A percentile compares a stretch with the other conserved stretches of the same genome.
Conservation (phyloP, 2,797 vertebrate genomes). For the Sphaeramia orbicularis region DNA sequence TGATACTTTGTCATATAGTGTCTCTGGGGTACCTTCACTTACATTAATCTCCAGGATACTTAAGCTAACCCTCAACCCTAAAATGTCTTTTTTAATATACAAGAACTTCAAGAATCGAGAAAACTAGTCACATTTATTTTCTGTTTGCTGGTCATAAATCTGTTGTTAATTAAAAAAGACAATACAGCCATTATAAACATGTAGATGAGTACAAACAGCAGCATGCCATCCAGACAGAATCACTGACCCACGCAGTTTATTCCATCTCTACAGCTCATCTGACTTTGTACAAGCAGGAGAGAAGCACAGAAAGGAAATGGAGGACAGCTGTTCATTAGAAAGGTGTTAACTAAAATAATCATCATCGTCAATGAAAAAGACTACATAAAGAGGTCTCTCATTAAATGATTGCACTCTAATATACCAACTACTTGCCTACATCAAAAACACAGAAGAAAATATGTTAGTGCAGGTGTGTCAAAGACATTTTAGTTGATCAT, state of each 20-base stretch:
- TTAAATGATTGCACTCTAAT: no score
- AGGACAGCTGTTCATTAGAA: conserved; percentile 71
- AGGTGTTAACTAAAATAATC: conserved; percentile 74
- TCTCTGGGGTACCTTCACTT: no score
- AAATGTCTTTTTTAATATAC: no score
- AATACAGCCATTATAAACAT: conserved; percentile 65
- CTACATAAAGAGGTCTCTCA: no score
- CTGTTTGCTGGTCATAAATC: conserved; percentile 49
- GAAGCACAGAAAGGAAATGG: conserved; percentile 20
- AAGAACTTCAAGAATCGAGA: no score
- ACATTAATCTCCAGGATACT: no score
- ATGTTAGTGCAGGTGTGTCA: no score
- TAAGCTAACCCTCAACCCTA: no score
- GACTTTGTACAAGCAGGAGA: conserved; percentile 6
- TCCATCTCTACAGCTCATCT: conserved; percentile 23
- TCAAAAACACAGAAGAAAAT: no score
- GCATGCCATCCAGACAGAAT: conserved; percentile 52
- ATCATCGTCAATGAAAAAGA: conserved; percentile 56
- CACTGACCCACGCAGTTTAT: conserved; percentile 62
- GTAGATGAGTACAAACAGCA: conserved; percentile 42
- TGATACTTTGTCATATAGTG: no score
- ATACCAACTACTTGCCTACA: no score
- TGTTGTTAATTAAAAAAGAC: conserved; percentile 67
- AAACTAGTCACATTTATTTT: background rate
- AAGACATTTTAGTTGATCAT: no score